Percentiles rank a stretch among this genome's conserved stretches.
Evolutionary conservation across 2,113 vertebrate genomes (phyloP).

Genomic region (Zapornia atra): DNA sequence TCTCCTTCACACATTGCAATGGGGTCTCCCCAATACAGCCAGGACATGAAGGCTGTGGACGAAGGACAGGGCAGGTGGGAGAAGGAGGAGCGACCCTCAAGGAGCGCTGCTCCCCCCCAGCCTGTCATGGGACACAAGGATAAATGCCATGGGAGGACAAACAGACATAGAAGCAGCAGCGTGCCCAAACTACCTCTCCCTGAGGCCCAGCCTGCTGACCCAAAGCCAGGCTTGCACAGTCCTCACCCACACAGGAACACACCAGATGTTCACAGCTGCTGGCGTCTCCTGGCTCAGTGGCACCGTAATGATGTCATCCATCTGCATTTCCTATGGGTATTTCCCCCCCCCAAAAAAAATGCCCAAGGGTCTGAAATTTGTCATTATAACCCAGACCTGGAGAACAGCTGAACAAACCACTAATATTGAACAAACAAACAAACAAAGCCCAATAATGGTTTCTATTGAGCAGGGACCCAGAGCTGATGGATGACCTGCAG

Average conservation of each 20-base stretch:
- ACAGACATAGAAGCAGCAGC: not conserved
- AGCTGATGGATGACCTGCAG: slow-evolving; percentile 9
- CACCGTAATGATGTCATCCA: not conserved
- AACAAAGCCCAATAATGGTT: not conserved
- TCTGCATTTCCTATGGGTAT: not conserved
- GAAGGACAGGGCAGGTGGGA: rapidly evolving
- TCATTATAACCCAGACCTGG: not conserved
- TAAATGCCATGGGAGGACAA: rapidly evolving
- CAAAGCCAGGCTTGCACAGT: not conserved
- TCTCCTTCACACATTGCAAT: rapidly evolving
- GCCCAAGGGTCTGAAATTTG: not conserved
- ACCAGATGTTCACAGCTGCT: not conserved
- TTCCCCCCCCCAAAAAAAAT: not conserved
- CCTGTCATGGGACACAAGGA: not conserved
- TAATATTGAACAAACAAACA: not conserved
- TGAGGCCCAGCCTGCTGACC: not conserved
- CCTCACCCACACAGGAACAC: rapidly evolving
- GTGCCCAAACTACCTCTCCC: not conserved
- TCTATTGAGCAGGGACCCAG: not conserved
- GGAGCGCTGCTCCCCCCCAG: not conserved
- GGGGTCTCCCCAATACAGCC: rapidly evolving
- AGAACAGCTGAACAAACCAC: not conserved
- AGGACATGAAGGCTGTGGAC: rapidly evolving
- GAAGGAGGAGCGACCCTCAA: not conserved
- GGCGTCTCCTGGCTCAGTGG: not conserved